phyloP scores from a whole-genome alignment of 92 coral and sea anemone species.

The Zoanthus sociatus region DNA sequence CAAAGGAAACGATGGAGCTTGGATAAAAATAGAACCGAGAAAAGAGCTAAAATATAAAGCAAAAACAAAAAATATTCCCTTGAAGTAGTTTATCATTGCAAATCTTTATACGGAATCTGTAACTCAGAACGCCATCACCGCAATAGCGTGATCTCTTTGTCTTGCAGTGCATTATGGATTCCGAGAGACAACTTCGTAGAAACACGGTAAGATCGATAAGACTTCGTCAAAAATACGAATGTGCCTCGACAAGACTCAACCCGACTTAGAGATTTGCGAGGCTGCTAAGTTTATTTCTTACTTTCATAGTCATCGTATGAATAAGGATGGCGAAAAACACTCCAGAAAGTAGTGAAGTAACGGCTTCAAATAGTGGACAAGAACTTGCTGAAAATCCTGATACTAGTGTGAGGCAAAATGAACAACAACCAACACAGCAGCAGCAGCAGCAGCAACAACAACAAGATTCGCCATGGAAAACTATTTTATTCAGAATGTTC shows the following conservation, averaged over 20 bases:
- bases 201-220: not conserved
- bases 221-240: not conserved
- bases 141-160: not conserved
- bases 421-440: conserved; percentile 30
- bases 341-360: conserved; percentile 9
- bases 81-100: conserved; percentile 73
- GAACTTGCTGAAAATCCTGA: conserved; percentile 49
- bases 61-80: conserved; percentile 74
- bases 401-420: conserved; percentile 64
- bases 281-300: conserved; percentile 6
- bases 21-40: conserved; percentile 82
- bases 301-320: not conserved
- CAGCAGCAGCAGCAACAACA: conserved; percentile 80
- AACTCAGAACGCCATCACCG: not conserved
- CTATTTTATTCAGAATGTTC: conserved; percentile 86
- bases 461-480: conserved; percentile 95
- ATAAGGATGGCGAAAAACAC: conserved; percentile 10
- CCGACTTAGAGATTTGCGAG: not conserved
- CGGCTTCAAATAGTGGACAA: conserved; percentile 7
- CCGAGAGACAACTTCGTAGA: not conserved
- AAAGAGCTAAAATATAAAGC: conserved; percentile 73
- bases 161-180: conserved; percentile 14
- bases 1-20: conserved; percentile 89
- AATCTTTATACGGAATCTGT: not conserved
- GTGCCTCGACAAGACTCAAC: not conserved